phyloP scores from a whole-genome alignment of 2,888 invertebrate genomes.

The Itoplectis maculator region DNA sequence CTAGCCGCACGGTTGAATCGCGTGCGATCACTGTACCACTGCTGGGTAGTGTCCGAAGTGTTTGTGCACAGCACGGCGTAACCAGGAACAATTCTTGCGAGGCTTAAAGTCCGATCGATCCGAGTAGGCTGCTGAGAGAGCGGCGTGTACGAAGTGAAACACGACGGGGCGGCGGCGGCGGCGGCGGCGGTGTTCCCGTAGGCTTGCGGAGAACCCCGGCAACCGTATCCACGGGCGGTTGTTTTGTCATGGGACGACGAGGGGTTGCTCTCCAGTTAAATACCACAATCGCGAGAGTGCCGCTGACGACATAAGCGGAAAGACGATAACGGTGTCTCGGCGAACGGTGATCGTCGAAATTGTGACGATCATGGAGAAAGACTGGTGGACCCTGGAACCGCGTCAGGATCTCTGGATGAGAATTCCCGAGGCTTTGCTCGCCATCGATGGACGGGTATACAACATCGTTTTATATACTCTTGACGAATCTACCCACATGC shows the following conservation, averaged over 20 bases:
- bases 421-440: constrained; percentile 87
- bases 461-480: not conserved
- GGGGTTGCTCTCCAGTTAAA: constrained; percentile 9
- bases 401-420: constrained; percentile 74
- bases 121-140: constrained; percentile 58
- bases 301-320: not conserved
- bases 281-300: constrained; percentile 22
- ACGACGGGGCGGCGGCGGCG: no score
- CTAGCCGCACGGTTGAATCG: constrained; percentile 27
- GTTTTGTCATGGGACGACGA: constrained; percentile 73
- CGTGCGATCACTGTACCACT: constrained; percentile 53
- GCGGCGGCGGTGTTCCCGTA: constrained; percentile 61
- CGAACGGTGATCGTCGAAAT: not conserved
- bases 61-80: constrained; percentile 58
- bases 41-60: constrained; percentile 31
- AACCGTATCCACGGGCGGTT: constrained; percentile 80
- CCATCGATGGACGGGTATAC: constrained; percentile 87
- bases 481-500: no score
- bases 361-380: constrained; percentile 77
- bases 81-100: constrained; percentile 60
- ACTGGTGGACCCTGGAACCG: constrained; percentile 82
- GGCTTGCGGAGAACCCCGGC: constrained; percentile 73
- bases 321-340: not conserved
- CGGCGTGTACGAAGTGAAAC: constrained; percentile 46
- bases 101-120: constrained; percentile 70